Evolutionary conservation across 1,140 invertebrate species (phyloP).

Genomic region (Drosophila bocki): DNA sequence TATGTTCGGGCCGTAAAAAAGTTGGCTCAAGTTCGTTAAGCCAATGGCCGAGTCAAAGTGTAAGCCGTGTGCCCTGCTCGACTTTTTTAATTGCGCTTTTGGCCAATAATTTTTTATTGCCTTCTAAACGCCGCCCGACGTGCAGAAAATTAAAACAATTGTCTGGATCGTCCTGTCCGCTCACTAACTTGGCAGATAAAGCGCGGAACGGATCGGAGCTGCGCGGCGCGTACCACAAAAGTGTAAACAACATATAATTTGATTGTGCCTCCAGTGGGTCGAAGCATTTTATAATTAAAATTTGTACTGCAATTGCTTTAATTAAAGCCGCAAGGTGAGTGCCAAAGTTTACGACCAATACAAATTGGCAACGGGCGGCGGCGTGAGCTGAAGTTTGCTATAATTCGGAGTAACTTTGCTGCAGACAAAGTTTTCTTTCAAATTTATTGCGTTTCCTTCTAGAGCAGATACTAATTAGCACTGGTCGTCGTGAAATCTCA

Average conservation of each 20-base stretch:
- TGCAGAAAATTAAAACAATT: slow-evolving; percentile 73
- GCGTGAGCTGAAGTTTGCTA: slow-evolving; percentile 7
- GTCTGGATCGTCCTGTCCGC: slow-evolving; percentile 37
- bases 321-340: slow-evolving; percentile 72
- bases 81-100: slow-evolving; percentile 75
- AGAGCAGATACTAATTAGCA: slow-evolving; percentile 44
- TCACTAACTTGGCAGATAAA: slow-evolving; percentile 68
- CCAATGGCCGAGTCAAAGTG: slow-evolving; percentile 15
- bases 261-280: slow-evolving; percentile 33
- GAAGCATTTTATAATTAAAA: slow-evolving; percentile 72
- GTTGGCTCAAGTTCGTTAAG: slow-evolving; percentile 51
- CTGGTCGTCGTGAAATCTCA: background rate
- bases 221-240: slow-evolving; percentile 52
- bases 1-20: slow-evolving; percentile 70
- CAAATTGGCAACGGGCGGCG: slow-evolving; percentile 41
- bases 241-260: slow-evolving; percentile 65
- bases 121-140: slow-evolving; percentile 59
- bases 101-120: slow-evolving; percentile 75
- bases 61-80: slow-evolving; percentile 55
- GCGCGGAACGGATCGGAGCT: slow-evolving; percentile 1
- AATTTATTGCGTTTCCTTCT: slow-evolving; percentile 45
- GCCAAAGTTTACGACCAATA: slow-evolving; percentile 62
- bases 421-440: slow-evolving; percentile 46
- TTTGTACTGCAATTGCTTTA: slow-evolving; percentile 73
- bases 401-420: slow-evolving; percentile 41